Conservation (phyloP, 2,797 vertebrate genomes). For the Leuciscus waleckii region DNA sequence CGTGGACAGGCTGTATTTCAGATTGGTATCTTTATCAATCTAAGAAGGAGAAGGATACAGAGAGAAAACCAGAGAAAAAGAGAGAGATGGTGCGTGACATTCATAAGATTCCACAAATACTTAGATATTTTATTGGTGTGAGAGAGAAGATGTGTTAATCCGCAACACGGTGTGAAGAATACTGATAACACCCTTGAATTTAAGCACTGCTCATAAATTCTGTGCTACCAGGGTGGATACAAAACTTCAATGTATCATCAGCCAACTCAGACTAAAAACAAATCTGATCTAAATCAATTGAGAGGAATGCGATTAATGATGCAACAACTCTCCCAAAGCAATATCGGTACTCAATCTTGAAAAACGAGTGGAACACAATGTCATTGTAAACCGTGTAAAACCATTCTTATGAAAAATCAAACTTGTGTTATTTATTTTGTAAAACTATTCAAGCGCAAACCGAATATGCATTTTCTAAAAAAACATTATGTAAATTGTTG, state of each 20-base stretch:
- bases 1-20: slow-evolving; percentile 82
- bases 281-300: slow-evolving; percentile 13
- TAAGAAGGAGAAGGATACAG: slow-evolving; percentile 57
- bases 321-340: neutral
- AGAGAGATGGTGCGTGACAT: slow-evolving; percentile 5
- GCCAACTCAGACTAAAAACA: slow-evolving; percentile 10
- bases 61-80: slow-evolving; percentile 31
- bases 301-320: neutral
- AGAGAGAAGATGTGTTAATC: slow-evolving; percentile 34
- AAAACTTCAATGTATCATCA: slow-evolving; percentile 17
- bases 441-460: neutral
- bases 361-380: neutral
- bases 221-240: neutral
- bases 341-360: neutral
- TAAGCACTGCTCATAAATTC: slow-evolving; percentile 31
- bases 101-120: slow-evolving; percentile 20
- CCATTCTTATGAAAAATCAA: neutral
- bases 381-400: neutral
- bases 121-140: slow-evolving; percentile 10
- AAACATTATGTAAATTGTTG: neutral
- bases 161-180: slow-evolving; percentile 21
- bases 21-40: slow-evolving; percentile 81
- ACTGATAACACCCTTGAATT: slow-evolving; percentile 27
- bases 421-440: neutral
- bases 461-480: neutral